Evolutionary conservation across 1,140 invertebrate genomes (phyloP).

Genomic region (Eumeta japonica): DNA sequence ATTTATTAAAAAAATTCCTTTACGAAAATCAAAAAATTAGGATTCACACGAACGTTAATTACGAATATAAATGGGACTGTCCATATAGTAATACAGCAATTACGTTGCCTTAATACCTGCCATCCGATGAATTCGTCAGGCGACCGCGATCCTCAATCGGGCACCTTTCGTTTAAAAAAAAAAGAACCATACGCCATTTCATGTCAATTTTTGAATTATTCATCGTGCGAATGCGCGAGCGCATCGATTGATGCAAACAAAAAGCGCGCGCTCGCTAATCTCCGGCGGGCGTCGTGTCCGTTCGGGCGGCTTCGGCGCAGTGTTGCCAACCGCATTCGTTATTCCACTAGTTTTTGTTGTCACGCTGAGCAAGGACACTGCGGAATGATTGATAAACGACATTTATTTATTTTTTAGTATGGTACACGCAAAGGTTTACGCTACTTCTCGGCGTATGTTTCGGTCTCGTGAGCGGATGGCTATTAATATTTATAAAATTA

Average conservation of each 20-base stretch:
- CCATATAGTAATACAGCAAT: constrained; percentile 44
- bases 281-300: constrained; percentile 42
- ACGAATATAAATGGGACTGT: no score
- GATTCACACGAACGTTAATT: no score
- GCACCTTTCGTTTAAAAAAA: constrained; percentile 57
- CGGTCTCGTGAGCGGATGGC: no score
- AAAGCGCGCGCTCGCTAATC: constrained; percentile 54
- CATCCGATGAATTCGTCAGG: constrained; percentile 56
- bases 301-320: constrained; percentile 43
- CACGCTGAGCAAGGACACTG: constrained; percentile 53
- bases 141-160: constrained; percentile 57
- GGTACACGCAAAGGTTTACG: no score
- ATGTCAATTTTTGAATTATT: constrained; percentile 59
- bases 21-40: no score
- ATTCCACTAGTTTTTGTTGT: constrained; percentile 55
- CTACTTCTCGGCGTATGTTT: no score
- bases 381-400: constrained; percentile 54
- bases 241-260: constrained; percentile 57
- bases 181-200: constrained; percentile 57
- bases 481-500: no score
- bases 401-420: no score
- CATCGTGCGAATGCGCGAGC: constrained; percentile 53
- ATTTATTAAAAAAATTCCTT: no score
- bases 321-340: constrained; percentile 50
- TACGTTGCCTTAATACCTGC: constrained; percentile 49